These are phyloP conservation scores for Lates japonicus DNA, from an alignment of 2,797 vertebrate species.

Conservation along the genomic window DNA sequence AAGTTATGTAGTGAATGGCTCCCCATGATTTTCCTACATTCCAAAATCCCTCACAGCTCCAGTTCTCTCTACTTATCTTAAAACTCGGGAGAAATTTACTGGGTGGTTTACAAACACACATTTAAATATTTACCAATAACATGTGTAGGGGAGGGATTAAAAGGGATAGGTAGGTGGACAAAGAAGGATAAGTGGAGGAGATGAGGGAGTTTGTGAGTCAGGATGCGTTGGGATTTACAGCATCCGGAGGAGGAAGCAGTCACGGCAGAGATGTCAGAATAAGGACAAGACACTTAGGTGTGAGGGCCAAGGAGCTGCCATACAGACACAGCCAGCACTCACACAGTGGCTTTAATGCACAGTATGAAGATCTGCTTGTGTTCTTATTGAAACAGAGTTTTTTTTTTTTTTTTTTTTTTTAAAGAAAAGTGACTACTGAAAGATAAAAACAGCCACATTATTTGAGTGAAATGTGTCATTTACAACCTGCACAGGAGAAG, in stretches of 20 bases:
- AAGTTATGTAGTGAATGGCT: conserved; percentile 54
- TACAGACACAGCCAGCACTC: conserved; percentile 60
- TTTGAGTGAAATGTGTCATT: background rate
- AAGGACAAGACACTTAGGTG: conserved; percentile 69
- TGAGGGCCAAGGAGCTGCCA: conserved; percentile 65
- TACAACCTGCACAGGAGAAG: too few relatives aligned
- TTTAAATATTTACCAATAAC: conserved; percentile 77
- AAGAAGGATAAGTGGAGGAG: conserved; percentile 57
- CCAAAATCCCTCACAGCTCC: conserved; percentile 56
- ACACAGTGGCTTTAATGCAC: conserved; percentile 26
- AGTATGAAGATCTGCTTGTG: conserved; percentile 14
- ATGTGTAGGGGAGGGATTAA: conserved; percentile 30
- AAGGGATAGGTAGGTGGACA: conserved; percentile 59
- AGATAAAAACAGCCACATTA: background rate
- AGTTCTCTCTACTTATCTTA: conserved; percentile 45
- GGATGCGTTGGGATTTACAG: conserved; percentile 82
- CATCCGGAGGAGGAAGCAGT: conserved; percentile 68
- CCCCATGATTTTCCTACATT: conserved; percentile 73
- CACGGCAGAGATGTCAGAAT: conserved; percentile 61
- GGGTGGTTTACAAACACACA: too few relatives aligned
- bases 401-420: background rate
- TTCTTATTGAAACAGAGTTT: background rate
- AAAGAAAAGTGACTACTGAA: background rate
- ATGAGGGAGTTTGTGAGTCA: conserved; percentile 60
- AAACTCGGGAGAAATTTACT: conserved; percentile 58